phyloP scores from a whole-genome alignment of 2,797 vertebrate species.

The Poeciliopsis paucimaculata region DNA sequence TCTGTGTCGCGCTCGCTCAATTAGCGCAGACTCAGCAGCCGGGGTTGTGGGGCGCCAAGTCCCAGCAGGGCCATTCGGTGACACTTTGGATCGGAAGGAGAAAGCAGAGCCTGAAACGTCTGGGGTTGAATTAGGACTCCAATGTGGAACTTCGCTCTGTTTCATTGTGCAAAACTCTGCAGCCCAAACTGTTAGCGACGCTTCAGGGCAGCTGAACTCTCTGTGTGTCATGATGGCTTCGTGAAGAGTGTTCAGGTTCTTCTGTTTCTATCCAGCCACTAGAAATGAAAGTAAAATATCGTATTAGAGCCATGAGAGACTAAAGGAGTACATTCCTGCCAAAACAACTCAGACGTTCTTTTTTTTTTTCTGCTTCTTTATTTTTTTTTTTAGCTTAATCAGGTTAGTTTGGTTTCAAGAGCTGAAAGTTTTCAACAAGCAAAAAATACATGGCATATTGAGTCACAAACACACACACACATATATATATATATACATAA shows the following conservation, averaged over 20 bases:
- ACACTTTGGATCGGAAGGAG: conserved; percentile 45
- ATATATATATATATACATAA: too few species aligned
- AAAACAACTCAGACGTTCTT: too few species aligned
- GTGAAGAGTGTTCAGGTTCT: conserved; percentile 39
- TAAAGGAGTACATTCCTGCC: conserved; percentile 16
- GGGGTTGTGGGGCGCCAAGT: conserved; percentile 54
- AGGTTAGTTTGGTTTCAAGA: too few species aligned
- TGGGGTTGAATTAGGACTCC: conserved; percentile 45
- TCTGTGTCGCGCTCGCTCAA: conserved; percentile 60
- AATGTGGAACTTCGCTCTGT: conserved; percentile 40
- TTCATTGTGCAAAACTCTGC: conserved; percentile 29
- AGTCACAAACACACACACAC: too few species aligned
- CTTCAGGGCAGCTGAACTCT: conserved; percentile 46
- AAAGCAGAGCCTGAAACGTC: conserved; percentile 18
- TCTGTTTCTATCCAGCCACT: conserved; percentile 23
- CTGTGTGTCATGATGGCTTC: conserved; percentile 56
- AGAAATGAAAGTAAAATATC: too few species aligned
- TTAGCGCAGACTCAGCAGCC: conserved; percentile 64
- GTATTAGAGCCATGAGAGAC: conserved; percentile 9
- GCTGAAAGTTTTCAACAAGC: too few species aligned
- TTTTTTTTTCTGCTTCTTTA: too few species aligned
- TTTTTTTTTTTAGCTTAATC: too few species aligned
- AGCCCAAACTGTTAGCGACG: conserved; percentile 28
- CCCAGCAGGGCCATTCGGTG: conserved; percentile 59
- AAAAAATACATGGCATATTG: too few species aligned